A percentile compares a stretch with the other conserved stretches of the same genome.
phyloP scores from a whole-genome alignment of 2,797 vertebrate species.

The Xiphorhynchus erythropygius region DNA sequence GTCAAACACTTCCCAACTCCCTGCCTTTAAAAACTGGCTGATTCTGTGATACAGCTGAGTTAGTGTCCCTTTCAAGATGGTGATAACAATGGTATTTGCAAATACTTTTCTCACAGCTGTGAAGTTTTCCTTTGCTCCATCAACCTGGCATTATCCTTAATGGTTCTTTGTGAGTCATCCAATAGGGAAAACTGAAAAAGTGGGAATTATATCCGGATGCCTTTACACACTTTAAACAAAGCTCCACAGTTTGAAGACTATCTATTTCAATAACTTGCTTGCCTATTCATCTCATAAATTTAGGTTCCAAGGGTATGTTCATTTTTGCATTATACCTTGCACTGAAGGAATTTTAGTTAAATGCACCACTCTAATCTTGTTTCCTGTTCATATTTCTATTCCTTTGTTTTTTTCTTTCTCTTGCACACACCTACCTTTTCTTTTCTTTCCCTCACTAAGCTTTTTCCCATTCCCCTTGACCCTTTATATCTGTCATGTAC shows the following conservation, averaged over 20 bases:
- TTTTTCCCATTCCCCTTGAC: neutral
- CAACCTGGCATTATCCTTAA: neutral
- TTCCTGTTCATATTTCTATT: neutral
- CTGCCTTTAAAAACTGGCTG: neutral
- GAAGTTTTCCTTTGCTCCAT: neutral
- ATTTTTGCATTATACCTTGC: neutral
- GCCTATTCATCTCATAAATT: neutral
- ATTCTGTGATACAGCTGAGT: neutral
- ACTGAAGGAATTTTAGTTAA: neutral
- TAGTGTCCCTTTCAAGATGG: neutral
- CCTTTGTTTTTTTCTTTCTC: neutral
- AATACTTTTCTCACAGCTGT: neutral
- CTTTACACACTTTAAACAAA: neutral
- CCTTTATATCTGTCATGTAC: neutral
- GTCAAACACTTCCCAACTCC: neutral
- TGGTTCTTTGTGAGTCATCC: neutral
- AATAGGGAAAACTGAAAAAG: neutral
- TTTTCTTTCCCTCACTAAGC: neutral
- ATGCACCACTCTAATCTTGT: neutral
- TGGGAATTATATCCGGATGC: neutral
- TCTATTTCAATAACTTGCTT: neutral
- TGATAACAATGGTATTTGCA: neutral
- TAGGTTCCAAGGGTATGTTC: neutral
- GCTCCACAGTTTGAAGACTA: neutral
- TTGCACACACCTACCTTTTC: neutral